Conservation (phyloP, 2,797 vertebrate genomes). For the Selene dorsalis region DNA sequence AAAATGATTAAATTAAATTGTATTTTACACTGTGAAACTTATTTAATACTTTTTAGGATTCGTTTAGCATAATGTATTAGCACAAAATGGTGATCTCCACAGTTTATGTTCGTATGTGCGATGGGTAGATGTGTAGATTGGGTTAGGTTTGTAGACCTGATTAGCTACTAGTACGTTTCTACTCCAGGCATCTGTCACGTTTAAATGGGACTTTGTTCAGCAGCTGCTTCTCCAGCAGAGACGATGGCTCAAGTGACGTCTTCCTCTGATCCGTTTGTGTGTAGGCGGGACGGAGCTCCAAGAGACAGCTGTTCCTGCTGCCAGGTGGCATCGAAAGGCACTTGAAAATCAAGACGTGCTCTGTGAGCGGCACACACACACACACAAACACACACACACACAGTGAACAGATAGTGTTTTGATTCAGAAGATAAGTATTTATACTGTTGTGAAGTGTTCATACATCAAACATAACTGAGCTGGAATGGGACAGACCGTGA, state of each 20-base stretch:
- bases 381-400: slow-evolving; percentile 10
- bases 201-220: slow-evolving; percentile 12
- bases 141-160: not conserved
- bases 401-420: not conserved
- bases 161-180: not conserved
- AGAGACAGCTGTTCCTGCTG: slow-evolving; percentile 95
- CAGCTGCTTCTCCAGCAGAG: slow-evolving; percentile 23
- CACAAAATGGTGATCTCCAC: no score
- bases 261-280: slow-evolving; percentile 44
- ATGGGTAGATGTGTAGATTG: not conserved
- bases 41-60: not conserved
- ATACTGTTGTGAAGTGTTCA: not conserved
- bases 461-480: not conserved
- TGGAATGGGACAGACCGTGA: not conserved
- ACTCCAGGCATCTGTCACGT: not conserved
- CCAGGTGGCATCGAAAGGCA: slow-evolving; percentile 94
- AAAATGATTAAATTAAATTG: not conserved
- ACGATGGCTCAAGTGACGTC: not conserved
- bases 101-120: not conserved
- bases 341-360: slow-evolving; percentile 97
- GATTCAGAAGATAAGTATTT: not conserved
- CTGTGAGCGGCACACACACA: slow-evolving; percentile 82
- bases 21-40: not conserved
- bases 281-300: slow-evolving; percentile 96
- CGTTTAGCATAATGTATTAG: not conserved